Conservation (phyloP, 2,797 vertebrate genomes). For the Parauchenoglanis ngamensis region DNA sequence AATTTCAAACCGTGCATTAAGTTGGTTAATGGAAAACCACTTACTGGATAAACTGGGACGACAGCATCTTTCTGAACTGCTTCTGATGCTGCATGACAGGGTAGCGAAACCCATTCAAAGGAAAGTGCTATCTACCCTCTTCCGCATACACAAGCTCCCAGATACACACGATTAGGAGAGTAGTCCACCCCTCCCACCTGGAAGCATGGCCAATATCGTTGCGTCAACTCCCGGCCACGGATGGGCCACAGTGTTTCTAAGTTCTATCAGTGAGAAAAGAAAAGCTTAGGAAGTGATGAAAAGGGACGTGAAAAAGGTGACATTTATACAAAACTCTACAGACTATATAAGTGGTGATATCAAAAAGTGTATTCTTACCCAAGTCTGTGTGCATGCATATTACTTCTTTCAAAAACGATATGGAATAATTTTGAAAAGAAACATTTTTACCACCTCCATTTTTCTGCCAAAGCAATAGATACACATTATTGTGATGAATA, state of each 20-base stretch:
- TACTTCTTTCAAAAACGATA: background rate
- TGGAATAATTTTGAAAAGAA: slow-evolving; percentile 13
- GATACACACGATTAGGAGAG: too few species aligned
- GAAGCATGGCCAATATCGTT: background rate
- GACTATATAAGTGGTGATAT: background rate
- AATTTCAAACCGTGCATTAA: too few species aligned
- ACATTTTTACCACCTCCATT: slow-evolving; percentile 10
- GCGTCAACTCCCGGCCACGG: too few species aligned
- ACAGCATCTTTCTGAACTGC: slow-evolving; percentile 8
- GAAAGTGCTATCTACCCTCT: background rate
- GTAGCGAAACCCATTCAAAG: background rate
- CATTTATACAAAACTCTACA: background rate
- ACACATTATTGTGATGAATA: slow-evolving; percentile 47
- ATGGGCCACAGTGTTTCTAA: background rate
- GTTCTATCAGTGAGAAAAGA: background rate
- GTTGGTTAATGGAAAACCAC: too few species aligned
- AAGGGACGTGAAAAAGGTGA: slow-evolving; percentile 8
- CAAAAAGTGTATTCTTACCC: background rate
- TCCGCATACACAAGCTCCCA: background rate
- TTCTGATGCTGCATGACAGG: background rate
- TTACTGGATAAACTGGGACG: background rate
- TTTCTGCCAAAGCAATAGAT: slow-evolving; percentile 43
- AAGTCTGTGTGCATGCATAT: background rate
- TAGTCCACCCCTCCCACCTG: background rate
- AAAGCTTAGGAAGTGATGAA: background rate